phyloP scores from a whole-genome alignment of 2,113 vertebrate species.

The Gadus chalcogrammus region DNA sequence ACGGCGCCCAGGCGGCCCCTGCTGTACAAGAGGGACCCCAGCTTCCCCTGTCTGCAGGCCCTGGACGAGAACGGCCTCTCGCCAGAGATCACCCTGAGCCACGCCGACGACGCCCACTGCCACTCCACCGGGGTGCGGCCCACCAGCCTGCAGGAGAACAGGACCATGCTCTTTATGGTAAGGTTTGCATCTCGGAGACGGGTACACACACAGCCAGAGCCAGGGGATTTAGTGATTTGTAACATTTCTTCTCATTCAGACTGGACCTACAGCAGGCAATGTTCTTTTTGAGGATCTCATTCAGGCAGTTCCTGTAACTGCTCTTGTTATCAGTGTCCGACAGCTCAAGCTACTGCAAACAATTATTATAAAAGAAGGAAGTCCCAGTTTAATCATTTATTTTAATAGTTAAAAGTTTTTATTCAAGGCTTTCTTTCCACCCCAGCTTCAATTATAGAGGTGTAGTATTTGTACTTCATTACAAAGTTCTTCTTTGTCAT shows the following conservation, averaged over 20 bases:
- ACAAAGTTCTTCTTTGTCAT: too few relatives aligned
- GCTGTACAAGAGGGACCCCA: slow-evolving; percentile 80
- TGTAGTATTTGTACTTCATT: too few relatives aligned
- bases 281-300: neutral
- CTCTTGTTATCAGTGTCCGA: too few relatives aligned
- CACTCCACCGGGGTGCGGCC: slow-evolving; percentile 81
- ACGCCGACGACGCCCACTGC: slow-evolving; percentile 46
- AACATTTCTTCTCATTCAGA: neutral
- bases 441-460: too few relatives aligned
- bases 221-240: neutral
- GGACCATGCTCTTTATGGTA: slow-evolving; percentile 98
- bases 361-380: too few relatives aligned
- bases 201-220: neutral
- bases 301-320: too few relatives aligned
- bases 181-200: neutral
- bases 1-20: slow-evolving; percentile 60
- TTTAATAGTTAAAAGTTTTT: too few relatives aligned
- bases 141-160: slow-evolving; percentile 91
- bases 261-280: neutral
- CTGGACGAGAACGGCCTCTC: slow-evolving; percentile 86
- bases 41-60: slow-evolving; percentile 77
- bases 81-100: slow-evolving; percentile 76
- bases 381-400: too few relatives aligned
- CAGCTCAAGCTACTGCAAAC: too few relatives aligned
- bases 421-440: too few relatives aligned